Base-by-base conservation (phyloP, 35 echinoderm and acorn worm species). In the Heliocidaris erythrogramma region DNA sequence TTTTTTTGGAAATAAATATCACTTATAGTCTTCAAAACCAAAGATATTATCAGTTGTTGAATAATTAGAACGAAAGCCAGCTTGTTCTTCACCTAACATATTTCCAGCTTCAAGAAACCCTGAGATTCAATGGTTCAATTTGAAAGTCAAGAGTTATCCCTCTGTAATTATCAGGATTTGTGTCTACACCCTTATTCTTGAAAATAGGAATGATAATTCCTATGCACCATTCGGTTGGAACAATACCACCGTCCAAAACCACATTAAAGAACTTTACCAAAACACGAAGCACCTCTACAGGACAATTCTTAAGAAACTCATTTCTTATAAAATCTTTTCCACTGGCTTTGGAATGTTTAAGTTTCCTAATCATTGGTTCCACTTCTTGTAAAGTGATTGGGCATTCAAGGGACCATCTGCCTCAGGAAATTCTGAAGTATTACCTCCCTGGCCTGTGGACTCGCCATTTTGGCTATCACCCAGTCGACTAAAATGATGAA, bases 211-310 rank as follows among this genome's bases (percentile, higher is more conserved):
- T n/a, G n/a, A n/a, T n/a, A n/a, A n/a, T n/a, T n/a, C n/a, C n/a
- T 86, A 86, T 5, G 85, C 5, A 86, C 85, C 85, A 86, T 86
- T 86, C 5, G 21, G 85, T 86, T 86, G 85, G 85, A 86, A 86
- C 85, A 5, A n/a, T n/a, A 86, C 85, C 85, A 86, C 85, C 21
- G 85, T 86, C 85, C 85, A 86, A 18, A 1, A 86, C 85, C 85
- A 86, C 85, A 86, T n/a, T 86, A 86, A 86, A 86, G 85, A 86
- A 86, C 85, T 86, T 86, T 86, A 86, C 1, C 85, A 86, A 86
- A 8, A 5, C 85, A 86, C 21, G 85, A 86, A 86, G 85, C 85
- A 86, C 21, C 85, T 86, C 85, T 86, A 1, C 85, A 29, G 85
- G 85, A 86, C 85, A 86, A 86, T n/a, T 86, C 85, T 5, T 86